These are phyloP conservation scores for Bos indicus DNA, from an alignment of 2,113 vertebrate genomes.

Conservation along the genomic window DNA sequence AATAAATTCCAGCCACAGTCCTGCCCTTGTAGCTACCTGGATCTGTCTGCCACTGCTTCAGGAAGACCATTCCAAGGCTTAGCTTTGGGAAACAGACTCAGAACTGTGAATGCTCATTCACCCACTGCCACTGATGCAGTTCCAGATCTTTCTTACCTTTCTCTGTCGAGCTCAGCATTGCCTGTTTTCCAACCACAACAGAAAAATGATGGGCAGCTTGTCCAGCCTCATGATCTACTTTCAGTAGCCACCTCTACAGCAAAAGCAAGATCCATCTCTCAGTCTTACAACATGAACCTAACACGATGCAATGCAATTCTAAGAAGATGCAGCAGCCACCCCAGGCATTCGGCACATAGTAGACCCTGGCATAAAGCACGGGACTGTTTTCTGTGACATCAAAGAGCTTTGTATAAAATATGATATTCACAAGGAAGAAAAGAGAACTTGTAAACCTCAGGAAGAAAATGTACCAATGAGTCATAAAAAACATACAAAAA, in stretches of 20 bases:
- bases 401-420: not conserved
- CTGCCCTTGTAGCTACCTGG: not conserved
- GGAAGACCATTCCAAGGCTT: not conserved
- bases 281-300: not conserved
- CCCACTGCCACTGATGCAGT: not conserved
- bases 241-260: not conserved
- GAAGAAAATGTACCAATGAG: not conserved
- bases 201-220: not conserved
- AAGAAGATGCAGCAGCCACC: not conserved
- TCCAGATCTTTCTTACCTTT: not conserved
- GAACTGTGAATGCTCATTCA: not conserved
- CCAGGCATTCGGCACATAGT: not conserved
- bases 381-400: not conserved
- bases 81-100: not conserved
- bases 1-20: not conserved
- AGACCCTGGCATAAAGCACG: not conserved
- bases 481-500: not conserved
- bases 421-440: not conserved
- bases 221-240: not conserved
- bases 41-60: not conserved
- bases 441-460: not conserved
- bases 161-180: not conserved
- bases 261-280: not conserved
- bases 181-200: not conserved
- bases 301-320: not conserved